A percentile compares a stretch with the other conserved stretches of the same genome.
Evolutionary conservation across 2,797 vertebrate genomes (phyloP).

Genomic region (Nannoperca obscura): DNA sequence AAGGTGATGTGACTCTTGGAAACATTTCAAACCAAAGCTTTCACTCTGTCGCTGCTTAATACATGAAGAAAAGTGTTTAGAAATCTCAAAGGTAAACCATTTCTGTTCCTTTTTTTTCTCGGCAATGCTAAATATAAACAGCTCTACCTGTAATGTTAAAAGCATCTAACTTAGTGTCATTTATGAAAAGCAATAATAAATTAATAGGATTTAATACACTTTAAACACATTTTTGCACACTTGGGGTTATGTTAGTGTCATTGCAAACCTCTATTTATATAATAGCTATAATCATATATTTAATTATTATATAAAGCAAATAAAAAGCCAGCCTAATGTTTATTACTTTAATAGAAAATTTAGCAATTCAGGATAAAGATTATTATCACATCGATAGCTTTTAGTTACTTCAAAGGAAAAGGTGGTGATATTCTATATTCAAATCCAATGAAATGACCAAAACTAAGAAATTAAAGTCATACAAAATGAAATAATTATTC

Average conservation of each 20-base stretch:
- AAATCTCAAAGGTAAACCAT: constrained; percentile 20
- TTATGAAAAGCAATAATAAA: not conserved
- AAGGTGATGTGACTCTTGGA: constrained; percentile 55
- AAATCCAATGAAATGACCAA: not conserved
- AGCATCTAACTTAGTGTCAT: not conserved
- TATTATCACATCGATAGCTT: not conserved
- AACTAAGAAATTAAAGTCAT: not conserved
- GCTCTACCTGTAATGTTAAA: constrained; percentile 1
- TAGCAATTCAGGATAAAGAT: not conserved
- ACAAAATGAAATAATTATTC: too few relatives aligned
- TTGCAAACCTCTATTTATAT: not conserved
- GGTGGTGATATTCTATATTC: not conserved
- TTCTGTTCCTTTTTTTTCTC: not conserved
- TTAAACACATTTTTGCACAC: not conserved
- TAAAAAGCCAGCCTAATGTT: not conserved
- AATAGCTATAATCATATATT: not conserved
- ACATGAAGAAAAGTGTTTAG: constrained; percentile 1
- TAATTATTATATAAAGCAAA: not conserved
- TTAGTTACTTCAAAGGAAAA: not conserved
- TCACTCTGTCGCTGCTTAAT: constrained; percentile 33
- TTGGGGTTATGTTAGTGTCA: not conserved
- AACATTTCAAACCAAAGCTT: constrained; percentile 53
- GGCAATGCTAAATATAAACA: constrained; percentile 28
- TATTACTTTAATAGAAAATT: not conserved
- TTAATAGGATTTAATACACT: not conserved